These are phyloP conservation scores for Wiebesia pumilae DNA, from an alignment of 1,140 invertebrate species.

Conservation along the genomic window DNA sequence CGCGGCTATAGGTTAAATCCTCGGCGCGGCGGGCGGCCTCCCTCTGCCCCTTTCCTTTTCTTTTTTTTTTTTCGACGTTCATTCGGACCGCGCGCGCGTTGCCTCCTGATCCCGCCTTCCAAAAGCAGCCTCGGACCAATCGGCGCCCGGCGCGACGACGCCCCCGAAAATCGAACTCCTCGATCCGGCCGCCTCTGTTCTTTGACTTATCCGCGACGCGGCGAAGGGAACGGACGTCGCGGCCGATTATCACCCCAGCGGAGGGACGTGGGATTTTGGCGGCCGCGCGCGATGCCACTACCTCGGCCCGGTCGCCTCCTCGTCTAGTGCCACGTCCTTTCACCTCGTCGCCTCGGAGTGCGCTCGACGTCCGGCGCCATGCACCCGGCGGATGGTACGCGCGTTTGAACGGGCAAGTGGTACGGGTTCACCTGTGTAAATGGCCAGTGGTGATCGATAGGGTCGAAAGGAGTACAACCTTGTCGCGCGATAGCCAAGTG, in stretches of 20 bases:
- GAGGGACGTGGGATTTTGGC: neutral
- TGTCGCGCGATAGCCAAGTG: neutral
- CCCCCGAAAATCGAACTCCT: slow-evolving; percentile 59
- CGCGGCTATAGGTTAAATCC: slow-evolving; percentile 75
- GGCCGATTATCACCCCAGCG: neutral
- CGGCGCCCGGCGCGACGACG: slow-evolving; percentile 53
- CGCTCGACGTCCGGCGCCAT: neutral
- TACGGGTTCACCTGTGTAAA: neutral
- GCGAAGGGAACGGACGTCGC: slow-evolving; percentile 30
- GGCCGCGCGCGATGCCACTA: too few species aligned
- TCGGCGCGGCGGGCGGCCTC: slow-evolving; percentile 57
- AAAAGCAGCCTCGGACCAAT: slow-evolving; percentile 63
- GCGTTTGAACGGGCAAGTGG: neutral
- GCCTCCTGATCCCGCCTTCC: slow-evolving; percentile 76
- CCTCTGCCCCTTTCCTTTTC: neutral
- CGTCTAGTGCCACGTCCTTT: neutral
- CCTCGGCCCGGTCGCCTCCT: too few species aligned
- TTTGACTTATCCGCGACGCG: slow-evolving; percentile 47
- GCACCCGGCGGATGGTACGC: neutral
- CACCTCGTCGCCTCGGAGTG: neutral
- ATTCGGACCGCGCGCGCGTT: slow-evolving; percentile 40
- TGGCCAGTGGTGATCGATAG: neutral
- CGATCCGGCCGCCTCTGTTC: slow-evolving; percentile 43
- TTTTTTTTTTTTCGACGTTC: neutral
- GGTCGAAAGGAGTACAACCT: neutral